A percentile compares a stretch with the other conserved stretches of the same genome.
Conservation (phyloP, 2,888 invertebrate genomes). For the Synergus laeviventris region DNA sequence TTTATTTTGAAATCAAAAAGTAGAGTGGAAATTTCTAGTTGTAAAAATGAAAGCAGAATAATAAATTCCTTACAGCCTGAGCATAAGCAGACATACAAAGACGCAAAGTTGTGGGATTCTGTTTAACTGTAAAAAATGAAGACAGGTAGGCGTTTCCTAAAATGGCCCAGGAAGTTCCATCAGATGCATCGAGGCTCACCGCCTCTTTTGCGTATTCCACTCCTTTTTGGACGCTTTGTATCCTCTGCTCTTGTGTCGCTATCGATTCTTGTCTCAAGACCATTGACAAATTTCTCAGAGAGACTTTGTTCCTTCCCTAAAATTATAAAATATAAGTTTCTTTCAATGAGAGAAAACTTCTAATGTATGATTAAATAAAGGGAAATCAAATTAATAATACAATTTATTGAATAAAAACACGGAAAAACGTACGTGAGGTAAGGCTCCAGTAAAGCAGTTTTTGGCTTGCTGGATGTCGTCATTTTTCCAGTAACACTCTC, state of each 20-base stretch:
- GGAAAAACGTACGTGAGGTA: constrained; percentile 80
- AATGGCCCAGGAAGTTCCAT: constrained; percentile 90
- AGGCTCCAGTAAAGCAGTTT: constrained; percentile 88
- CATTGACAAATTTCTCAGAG: constrained; percentile 89
- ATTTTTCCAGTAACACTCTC: constrained; percentile 93
- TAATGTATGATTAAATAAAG: neutral
- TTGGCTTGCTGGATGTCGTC: constrained; percentile 87
- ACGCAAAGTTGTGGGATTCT: constrained; percentile 84
- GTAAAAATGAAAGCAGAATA: neutral
- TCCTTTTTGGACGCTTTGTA: constrained; percentile 83
- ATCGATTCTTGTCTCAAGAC: constrained; percentile 83
- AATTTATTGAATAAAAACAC: neutral
- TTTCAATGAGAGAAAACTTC: neutral
- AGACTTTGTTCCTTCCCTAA: constrained; percentile 85
- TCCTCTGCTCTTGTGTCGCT: constrained; percentile 77
- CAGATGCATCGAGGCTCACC: constrained; percentile 85
- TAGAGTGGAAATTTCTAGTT: neutral
- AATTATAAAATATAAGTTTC: neutral
- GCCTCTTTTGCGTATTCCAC: constrained; percentile 89
- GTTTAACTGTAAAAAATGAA: constrained; percentile 85
- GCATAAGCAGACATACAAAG: constrained; percentile 88
- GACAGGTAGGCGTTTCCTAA: constrained; percentile 91
- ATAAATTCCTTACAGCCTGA: constrained; percentile 82
- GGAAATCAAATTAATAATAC: constrained; percentile 21
- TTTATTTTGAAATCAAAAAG: constrained; percentile 21